A percentile compares a stretch with the other conserved stretches of the same genome.
Evolutionary conservation across 1,140 invertebrate species (phyloP).

Genomic region (Drosophila carrolli): DNA sequence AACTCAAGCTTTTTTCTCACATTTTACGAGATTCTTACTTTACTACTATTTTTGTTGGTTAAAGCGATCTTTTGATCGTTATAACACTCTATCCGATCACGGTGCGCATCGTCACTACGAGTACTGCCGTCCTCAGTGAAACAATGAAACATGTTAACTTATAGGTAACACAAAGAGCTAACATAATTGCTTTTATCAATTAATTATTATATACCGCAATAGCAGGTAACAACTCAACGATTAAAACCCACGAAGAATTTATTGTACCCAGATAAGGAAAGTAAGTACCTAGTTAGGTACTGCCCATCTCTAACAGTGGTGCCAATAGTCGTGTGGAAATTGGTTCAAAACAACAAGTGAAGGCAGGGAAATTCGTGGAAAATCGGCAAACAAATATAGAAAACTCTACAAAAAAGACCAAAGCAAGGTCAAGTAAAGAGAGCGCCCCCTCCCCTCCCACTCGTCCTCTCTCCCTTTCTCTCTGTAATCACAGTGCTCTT

Average conservation of each 20-base stretch:
- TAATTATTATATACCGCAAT: too few relatives aligned
- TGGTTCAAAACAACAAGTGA: slow-evolving; percentile 15
- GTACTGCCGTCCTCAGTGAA: too few relatives aligned
- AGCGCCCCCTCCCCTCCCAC: neutral
- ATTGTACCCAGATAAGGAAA: neutral
- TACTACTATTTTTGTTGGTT: too few relatives aligned
- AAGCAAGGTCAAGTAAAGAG: slow-evolving; percentile 73
- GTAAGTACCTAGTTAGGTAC: neutral
- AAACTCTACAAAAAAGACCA: slow-evolving; percentile 75
- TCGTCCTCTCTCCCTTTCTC: neutral
- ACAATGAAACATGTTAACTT: too few relatives aligned
- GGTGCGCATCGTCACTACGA: too few relatives aligned
- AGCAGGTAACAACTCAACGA: too few relatives aligned
- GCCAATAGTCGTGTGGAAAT: slow-evolving; percentile 49
- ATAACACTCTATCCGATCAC: too few relatives aligned
- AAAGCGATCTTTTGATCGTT: too few relatives aligned
- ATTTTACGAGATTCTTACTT: too few relatives aligned
- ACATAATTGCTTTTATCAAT: too few relatives aligned
- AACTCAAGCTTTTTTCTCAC: too few relatives aligned
- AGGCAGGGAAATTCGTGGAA: slow-evolving; percentile 65
- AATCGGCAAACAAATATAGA: slow-evolving; percentile 65
- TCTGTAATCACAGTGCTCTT: slow-evolving; percentile 17
- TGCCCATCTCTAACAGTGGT: slow-evolving; percentile 18
- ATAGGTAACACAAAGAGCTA: too few relatives aligned
- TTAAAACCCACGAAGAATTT: neutral